Evolutionary conservation across 2,797 vertebrate genomes (phyloP).

Genomic region (Pseudochirops corinnae): DNA sequence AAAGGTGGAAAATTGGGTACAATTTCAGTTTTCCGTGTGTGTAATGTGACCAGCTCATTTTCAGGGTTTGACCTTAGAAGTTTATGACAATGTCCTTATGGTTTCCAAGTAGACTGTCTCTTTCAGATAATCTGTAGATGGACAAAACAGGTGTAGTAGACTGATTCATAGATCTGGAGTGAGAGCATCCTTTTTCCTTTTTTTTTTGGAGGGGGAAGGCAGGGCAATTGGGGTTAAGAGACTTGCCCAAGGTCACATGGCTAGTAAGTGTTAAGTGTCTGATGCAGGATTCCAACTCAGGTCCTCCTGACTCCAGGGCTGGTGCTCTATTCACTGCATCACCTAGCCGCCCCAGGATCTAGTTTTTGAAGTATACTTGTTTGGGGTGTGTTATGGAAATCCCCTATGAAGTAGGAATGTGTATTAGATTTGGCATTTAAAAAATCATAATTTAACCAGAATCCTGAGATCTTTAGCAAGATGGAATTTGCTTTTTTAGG

Average conservation of each 20-base stretch:
- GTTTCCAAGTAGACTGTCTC: not conserved
- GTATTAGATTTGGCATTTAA: not conserved
- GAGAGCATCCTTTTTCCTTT: not conserved
- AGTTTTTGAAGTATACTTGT: not conserved
- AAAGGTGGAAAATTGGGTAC: not conserved
- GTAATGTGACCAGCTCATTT: not conserved
- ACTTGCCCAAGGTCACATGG: too few relatives aligned
- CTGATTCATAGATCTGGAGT: not conserved
- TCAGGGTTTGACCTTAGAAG: slow-evolving; percentile 23
- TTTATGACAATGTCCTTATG: not conserved
- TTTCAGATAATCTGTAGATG: not conserved
- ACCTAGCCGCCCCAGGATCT: not conserved
- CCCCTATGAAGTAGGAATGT: not conserved
- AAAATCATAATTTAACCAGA: not conserved
- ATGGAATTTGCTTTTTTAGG: not conserved
- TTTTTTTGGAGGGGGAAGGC: too few relatives aligned
- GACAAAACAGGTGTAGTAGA: not conserved
- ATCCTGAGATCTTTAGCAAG: not conserved
- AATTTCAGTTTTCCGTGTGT: not conserved
- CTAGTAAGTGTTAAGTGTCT: too few relatives aligned
- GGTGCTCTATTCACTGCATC: too few relatives aligned
- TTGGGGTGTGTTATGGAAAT: not conserved
- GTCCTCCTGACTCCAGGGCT: too few relatives aligned
- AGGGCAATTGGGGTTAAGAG: too few relatives aligned
- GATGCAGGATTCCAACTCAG: too few relatives aligned